phyloP scores from a whole-genome alignment of 2,888 invertebrate genomes.

The Autographa gamma region DNA sequence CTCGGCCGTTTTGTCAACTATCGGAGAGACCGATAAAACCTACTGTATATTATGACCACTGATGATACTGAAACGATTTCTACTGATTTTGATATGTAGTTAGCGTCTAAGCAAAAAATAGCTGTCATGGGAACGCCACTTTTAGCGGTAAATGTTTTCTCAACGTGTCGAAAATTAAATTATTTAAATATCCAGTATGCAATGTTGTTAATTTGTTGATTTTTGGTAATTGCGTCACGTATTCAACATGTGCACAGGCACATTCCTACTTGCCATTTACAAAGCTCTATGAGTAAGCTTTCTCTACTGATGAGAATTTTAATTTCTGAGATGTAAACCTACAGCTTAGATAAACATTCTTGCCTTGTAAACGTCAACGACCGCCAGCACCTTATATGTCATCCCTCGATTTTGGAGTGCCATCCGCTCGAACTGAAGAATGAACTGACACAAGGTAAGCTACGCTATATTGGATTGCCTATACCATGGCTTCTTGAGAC shows the following conservation, averaged over 20 bases:
- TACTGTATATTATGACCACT: constrained; percentile 3
- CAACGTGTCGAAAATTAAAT: neutral
- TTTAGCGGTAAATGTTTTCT: neutral
- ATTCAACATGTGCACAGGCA: neutral
- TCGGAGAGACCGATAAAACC: constrained; percentile 14
- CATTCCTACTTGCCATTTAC: constrained; percentile 47
- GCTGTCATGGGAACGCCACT: neutral
- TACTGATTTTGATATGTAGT: neutral
- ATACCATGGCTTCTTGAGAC: neutral
- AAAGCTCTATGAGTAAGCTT: constrained; percentile 56
- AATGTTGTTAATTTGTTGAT: neutral
- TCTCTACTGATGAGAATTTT: constrained; percentile 30
- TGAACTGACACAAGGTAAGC: constrained; percentile 69
- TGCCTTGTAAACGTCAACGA: constrained; percentile 76
- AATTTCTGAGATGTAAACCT: constrained; percentile 46
- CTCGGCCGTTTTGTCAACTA: constrained; percentile 10
- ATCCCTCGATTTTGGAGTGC: constrained; percentile 78
- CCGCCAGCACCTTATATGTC: constrained; percentile 77
- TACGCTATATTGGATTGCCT: constrained; percentile 21
- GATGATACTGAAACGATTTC: neutral
- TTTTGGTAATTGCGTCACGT: neutral
- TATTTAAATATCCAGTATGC: neutral
- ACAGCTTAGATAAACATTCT: constrained; percentile 60
- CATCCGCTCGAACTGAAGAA: constrained; percentile 80
- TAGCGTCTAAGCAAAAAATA: neutral